These are phyloP conservation scores for Trachelus troglodyta DNA, from an alignment of 2,888 invertebrate genomes.

Conservation along the genomic window DNA sequence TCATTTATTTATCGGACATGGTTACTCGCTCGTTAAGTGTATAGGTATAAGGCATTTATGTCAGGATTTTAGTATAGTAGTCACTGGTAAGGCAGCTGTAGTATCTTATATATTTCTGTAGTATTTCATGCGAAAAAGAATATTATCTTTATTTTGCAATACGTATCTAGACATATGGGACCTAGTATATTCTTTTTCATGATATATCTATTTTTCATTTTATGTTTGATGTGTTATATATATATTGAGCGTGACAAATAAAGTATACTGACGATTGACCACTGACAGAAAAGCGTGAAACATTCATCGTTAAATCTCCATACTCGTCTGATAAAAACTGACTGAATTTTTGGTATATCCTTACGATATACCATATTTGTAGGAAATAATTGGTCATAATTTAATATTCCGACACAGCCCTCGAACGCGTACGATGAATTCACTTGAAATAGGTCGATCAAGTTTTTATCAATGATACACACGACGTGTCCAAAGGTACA, in stretches of 20 bases:
- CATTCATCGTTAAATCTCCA: not conserved
- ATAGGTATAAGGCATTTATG: not conserved
- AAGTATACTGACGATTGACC: not conserved
- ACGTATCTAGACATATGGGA: not conserved
- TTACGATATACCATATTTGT: constrained; percentile 56
- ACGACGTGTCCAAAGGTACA: not conserved
- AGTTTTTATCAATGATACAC: not conserved
- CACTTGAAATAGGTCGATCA: not conserved
- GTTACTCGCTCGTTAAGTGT: constrained; percentile 4
- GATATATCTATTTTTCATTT: not conserved
- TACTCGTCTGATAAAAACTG: not conserved
- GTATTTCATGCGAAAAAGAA: constrained; percentile 1
- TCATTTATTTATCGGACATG: constrained; percentile 36
- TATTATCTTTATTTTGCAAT: not conserved
- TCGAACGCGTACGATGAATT: not conserved
- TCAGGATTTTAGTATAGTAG: not conserved
- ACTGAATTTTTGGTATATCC: constrained; percentile 9
- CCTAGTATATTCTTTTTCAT: not conserved
- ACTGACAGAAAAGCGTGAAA: not conserved
- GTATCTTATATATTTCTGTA: constrained; percentile 14
- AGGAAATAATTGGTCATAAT: constrained; percentile 60
- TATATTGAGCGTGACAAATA: not conserved
- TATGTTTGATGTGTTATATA: not conserved
- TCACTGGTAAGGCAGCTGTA: constrained; percentile 11
- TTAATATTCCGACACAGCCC: constrained; percentile 43